Percentiles rank a stretch among this genome's conserved stretches.
phyloP scores from a whole-genome alignment of 2,888 invertebrate species.

The Drosophila birchii region DNA sequence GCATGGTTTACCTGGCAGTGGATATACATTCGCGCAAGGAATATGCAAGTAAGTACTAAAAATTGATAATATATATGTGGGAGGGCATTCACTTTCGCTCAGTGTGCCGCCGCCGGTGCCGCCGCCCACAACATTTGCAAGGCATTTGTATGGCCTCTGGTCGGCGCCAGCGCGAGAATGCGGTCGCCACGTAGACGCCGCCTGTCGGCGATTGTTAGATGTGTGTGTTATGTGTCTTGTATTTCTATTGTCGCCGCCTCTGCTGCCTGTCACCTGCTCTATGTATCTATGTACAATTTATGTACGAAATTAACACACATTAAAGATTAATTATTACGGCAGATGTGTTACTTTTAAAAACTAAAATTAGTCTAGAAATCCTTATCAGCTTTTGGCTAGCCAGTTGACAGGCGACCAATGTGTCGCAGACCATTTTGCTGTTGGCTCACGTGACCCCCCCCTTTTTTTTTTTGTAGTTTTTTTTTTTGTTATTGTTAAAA shows the following conservation, averaged over 20 bases:
- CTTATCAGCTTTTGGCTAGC: no score
- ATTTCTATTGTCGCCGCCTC: slow-evolving; percentile 10
- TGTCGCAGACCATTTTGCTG: no score
- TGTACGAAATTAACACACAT: no score
- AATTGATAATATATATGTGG: background rate
- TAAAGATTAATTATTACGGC: no score
- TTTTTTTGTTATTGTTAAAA: slow-evolving; percentile 47
- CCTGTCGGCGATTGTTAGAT: slow-evolving; percentile 1
- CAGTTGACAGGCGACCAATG: no score
- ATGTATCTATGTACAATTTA: background rate
- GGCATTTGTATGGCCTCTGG: slow-evolving; percentile 60
- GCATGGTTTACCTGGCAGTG: slow-evolving; percentile 96
- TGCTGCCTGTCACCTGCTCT: slow-evolving; percentile 34
- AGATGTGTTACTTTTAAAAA: no score
- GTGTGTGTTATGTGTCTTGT: background rate
- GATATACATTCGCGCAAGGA: slow-evolving; percentile 95
- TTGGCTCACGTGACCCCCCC: slow-evolving; percentile 31
- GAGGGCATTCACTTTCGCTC: slow-evolving; percentile 36
- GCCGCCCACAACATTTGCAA: slow-evolving; percentile 35
- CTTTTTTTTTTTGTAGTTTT: background rate
- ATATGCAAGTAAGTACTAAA: slow-evolving; percentile 93
- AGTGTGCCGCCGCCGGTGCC: slow-evolving; percentile 8
- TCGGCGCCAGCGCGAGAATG: slow-evolving; percentile 71
- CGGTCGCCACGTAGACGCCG: slow-evolving; percentile 58
- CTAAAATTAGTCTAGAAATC: no score